These are phyloP conservation scores for Eupithecia abbreviata DNA, from an alignment of 2,888 invertebrate genomes.

Conservation along the genomic window DNA sequence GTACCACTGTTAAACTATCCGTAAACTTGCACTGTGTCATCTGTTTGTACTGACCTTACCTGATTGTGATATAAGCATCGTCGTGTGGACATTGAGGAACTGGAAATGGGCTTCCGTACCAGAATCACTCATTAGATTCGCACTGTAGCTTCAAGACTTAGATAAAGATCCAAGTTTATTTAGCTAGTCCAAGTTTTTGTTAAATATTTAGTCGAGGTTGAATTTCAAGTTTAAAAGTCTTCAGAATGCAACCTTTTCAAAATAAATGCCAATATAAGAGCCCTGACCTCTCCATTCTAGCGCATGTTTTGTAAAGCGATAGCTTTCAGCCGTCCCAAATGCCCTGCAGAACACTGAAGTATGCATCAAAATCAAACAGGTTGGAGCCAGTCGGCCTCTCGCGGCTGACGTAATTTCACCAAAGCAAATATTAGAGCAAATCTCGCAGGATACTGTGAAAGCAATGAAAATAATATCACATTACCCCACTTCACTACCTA, in stretches of 20 bases:
- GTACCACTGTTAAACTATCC: slow-evolving; percentile 4
- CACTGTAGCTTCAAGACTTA: not conserved
- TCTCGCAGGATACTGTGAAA: slow-evolving; percentile 69
- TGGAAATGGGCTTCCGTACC: slow-evolving; percentile 10
- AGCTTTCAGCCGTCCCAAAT: slow-evolving; percentile 59
- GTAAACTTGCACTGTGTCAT: slow-evolving; percentile 4
- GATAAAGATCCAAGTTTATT: slow-evolving; percentile 1
- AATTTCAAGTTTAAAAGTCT: not conserved
- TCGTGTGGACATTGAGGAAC: slow-evolving; percentile 2
- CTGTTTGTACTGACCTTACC: not conserved
- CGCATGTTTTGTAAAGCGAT: slow-evolving; percentile 39
- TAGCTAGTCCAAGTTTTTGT: not conserved
- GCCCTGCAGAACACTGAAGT: slow-evolving; percentile 67
- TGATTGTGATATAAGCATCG: not conserved
- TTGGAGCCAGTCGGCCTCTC: slow-evolving; percentile 63
- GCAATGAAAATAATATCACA: slow-evolving; percentile 72
- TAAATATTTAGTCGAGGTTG: not conserved
- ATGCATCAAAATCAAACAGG: slow-evolving; percentile 82
- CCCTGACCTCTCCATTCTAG: slow-evolving; percentile 36
- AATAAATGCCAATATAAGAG: not conserved
- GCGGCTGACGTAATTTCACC: slow-evolving; percentile 75
- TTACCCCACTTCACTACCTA: slow-evolving; percentile 57
- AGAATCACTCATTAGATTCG: not conserved
- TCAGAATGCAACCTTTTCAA: not conserved
- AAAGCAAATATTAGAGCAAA: slow-evolving; percentile 78